These are phyloP conservation scores for Cryptoblepharus egeriae DNA, from an alignment of 2,797 vertebrate genomes.

Conservation along the genomic window DNA sequence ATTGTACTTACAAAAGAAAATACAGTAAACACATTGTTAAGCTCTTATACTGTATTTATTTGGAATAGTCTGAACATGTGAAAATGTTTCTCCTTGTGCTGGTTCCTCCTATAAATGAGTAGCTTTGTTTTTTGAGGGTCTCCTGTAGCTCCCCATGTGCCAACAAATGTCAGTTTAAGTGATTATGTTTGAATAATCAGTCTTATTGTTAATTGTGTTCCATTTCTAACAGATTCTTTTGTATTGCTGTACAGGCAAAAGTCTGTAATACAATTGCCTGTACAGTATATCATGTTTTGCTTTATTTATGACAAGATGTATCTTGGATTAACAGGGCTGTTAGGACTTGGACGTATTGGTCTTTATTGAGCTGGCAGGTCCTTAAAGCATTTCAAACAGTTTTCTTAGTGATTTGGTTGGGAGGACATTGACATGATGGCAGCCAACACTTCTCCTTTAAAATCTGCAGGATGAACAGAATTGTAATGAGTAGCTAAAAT, in stretches of 20 bases:
- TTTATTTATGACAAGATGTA: fast-evolving
- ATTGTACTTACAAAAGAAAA: conserved; percentile 3
- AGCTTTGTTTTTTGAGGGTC: conserved; percentile 25
- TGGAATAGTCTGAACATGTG: conserved; percentile 1
- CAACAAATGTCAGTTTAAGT: neutral
- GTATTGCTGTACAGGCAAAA: conserved; percentile 31
- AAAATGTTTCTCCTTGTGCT: neutral
- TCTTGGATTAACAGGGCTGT: neutral
- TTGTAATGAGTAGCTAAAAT: neutral
- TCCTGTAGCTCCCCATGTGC: conserved; percentile 13
- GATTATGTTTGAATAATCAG: conserved; percentile 43
- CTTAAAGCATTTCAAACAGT: neutral
- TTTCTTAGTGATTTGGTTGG: neutral
- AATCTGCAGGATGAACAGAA: neutral
- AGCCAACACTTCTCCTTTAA: neutral
- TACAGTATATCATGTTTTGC: neutral
- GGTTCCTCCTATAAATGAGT: neutral
- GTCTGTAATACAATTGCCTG: neutral
- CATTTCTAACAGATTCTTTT: conserved; percentile 37
- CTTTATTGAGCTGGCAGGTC: neutral
- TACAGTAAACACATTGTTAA: conserved; percentile 3
- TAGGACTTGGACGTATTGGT: neutral
- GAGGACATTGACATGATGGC: too few species aligned
- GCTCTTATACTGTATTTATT: conserved; percentile 5
- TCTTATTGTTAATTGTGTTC: conserved; percentile 22